A percentile compares a stretch with the other conserved stretches of the same genome.
These are phyloP conservation scores for Drosophila rufa DNA, from an alignment of 1,140 invertebrate genomes.

Conservation along the genomic window DNA sequence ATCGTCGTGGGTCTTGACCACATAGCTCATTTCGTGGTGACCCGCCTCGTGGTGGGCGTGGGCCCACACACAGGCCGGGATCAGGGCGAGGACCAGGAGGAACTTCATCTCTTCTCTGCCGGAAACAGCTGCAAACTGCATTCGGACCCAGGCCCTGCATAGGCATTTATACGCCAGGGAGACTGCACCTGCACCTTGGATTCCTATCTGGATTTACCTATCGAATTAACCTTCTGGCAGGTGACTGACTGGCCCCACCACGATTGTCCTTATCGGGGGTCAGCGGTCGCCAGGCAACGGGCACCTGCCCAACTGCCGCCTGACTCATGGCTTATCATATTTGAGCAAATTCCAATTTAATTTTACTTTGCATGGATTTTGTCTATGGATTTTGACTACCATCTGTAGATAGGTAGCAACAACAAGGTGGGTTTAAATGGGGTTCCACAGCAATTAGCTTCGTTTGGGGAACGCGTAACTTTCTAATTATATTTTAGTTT, in stretches of 20 bases:
- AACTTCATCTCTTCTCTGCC: conserved; percentile 47
- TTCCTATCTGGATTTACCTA: neutral
- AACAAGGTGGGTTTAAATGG: neutral
- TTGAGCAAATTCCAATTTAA: conserved; percentile 12
- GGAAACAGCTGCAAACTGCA: conserved; percentile 59
- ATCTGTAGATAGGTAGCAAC: neutral
- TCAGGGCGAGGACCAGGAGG: conserved; percentile 41
- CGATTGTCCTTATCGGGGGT: conserved; percentile 56
- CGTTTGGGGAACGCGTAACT: neutral
- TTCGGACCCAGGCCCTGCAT: conserved; percentile 23
- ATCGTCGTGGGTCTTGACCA: conserved; percentile 73
- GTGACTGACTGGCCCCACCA: conserved; percentile 38
- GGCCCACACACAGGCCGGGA: conserved; percentile 33
- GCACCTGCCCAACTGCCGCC: conserved; percentile 12
- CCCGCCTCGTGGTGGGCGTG: conserved; percentile 39
- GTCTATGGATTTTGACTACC: neutral
- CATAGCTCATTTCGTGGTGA: conserved; percentile 49
- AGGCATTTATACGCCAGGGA: conserved; percentile 55
- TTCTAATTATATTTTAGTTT: no score
- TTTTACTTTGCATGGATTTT: neutral
- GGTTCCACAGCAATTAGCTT: neutral
- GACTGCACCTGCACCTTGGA: neutral
- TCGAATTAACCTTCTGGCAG: conserved; percentile 31
- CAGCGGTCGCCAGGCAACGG: conserved; percentile 25
- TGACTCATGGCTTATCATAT: conserved; percentile 34